Evolutionary conservation across 2,113 vertebrate species (phyloP), one percentile per base, ranked within the genome.

Genomic region (Cyanocitta stelleri): DNA sequence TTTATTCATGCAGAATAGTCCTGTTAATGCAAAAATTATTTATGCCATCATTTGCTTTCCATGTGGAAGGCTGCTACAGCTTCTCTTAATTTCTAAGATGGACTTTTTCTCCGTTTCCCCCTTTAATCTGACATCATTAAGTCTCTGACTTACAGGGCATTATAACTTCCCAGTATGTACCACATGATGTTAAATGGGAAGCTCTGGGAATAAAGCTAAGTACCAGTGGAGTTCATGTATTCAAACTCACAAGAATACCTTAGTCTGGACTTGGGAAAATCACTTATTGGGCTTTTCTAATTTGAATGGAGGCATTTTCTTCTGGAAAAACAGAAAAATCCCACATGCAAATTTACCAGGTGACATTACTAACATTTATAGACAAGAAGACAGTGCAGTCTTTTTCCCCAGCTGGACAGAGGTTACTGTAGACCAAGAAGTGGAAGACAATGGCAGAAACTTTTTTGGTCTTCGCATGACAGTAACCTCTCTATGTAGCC

Each of bases 71-170:
- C 55, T 93, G 63, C 46, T 89, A 90, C 41, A 73, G 13, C 27
- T 86, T 74, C 33, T 84, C 10, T 29, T 77, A 67, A 52, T 77
- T 80, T 77, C 52, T 33, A 86, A 72, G 19, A 89, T 26, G 13
- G 68, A 78, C 64, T 62, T 84, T 92, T 81, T 79, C 55, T 67
- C 61, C 13, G 1, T 84, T 80, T 89, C 22, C 33, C 48, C 23
- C 13, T 94, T 94, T 83, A 88, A 88, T 77, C 44, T 93, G 79
- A 84, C 64, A 90, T 88, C 43, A 85, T 86, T 90, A 90, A 44
- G 20, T 62, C 91, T 78, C 87, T 8, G 4, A 64, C 51, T 88
- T 86, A 71, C 37, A 73, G 20, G 52, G 29, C 68, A 81, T 89
- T 91, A 68, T 81, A 93, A 74, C 52, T 44, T 95, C 86, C 68